Evolutionary conservation across 1,140 invertebrate genomes (phyloP).

Genomic region (Penaeus vannamei): DNA sequence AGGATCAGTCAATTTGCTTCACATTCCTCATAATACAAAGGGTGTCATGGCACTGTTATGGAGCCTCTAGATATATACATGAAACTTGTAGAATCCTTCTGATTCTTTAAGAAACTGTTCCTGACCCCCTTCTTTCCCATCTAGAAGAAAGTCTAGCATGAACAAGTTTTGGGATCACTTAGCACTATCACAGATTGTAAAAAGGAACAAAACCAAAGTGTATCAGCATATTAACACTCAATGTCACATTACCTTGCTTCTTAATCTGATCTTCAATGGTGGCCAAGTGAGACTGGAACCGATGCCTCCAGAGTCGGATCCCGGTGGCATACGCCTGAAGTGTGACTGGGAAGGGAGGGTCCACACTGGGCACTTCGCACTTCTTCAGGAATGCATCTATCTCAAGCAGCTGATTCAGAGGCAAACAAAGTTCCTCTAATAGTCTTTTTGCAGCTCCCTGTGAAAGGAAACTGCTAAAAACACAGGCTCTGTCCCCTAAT

Average conservation of each 20-base stretch:
- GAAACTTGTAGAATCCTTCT: too few species aligned
- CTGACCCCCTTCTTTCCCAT: too few species aligned
- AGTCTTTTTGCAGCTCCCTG: slow-evolving; percentile 29
- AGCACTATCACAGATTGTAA: too few species aligned
- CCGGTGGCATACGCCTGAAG: slow-evolving; percentile 38
- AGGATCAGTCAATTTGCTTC: too few species aligned
- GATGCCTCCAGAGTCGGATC: slow-evolving; percentile 36
- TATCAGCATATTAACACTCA: too few species aligned
- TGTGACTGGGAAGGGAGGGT: slow-evolving; percentile 30
- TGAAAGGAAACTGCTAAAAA: neutral
- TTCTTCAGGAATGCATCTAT: slow-evolving; percentile 29
- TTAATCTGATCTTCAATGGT: slow-evolving; percentile 35
- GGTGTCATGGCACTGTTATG: too few species aligned
- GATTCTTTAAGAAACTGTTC: too few species aligned
- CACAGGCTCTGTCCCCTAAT: neutral
- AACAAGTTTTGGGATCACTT: too few species aligned
- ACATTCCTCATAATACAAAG: too few species aligned
- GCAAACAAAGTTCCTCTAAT: slow-evolving; percentile 44
- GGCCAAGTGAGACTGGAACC: slow-evolving; percentile 17
- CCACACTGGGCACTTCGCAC: neutral
- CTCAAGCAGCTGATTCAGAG: slow-evolving; percentile 26
- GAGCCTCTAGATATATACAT: too few species aligned
- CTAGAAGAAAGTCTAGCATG: too few species aligned
- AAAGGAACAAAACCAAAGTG: too few species aligned
- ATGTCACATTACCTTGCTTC: slow-evolving; percentile 24